Evolutionary conservation across 2,797 vertebrate species (phyloP), one percentile per base, ranked within the genome.

Genomic region (Gastrophryne carolinensis): DNA sequence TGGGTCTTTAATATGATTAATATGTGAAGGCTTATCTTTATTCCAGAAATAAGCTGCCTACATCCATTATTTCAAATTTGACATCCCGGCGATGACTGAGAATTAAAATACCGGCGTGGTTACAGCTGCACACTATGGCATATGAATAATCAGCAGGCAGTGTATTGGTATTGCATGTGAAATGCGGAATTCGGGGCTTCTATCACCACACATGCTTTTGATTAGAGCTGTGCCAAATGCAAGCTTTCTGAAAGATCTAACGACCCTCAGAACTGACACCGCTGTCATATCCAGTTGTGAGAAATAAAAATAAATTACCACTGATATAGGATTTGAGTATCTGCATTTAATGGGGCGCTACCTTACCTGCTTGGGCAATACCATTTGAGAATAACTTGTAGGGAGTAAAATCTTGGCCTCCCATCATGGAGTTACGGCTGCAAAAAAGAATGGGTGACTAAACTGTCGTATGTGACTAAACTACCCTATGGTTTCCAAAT

Each of bases 41-140:
- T 32, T 50, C 30, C 54, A 39, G 32, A 52, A 50, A 52, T 47
- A 60, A 60, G 19, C 34, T 67, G 73, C 68, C 63, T 37, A 39
- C 47, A 39, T 67, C n/a, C 15, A 75, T 75, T 52, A 75, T 30
- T 39, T 68, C 44, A 39, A 52, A 5, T 34, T 19, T 53, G n/a
- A 41, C 30, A 19, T 15, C 24, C 0, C 19, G 15, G 35, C 63
- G 62, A 60, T 57, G 41, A 34, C 6, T n/a, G 5, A n/a, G 11
- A 6, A 49, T 30, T n/a, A 3, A 19, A 15, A 57, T 67, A 53
- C 30, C 63, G 60, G 64, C 52, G 54, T 17, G 30, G 73, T 68
- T 44, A 29, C 21, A 32, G 6, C 3, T 1, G 30, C 29, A 3
- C 50, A 11, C 41, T 23, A 35, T 61, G 53, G 32, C 5, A 19